Conservation (phyloP, 2,113 vertebrate genomes). For the Archilochus colubris region DNA sequence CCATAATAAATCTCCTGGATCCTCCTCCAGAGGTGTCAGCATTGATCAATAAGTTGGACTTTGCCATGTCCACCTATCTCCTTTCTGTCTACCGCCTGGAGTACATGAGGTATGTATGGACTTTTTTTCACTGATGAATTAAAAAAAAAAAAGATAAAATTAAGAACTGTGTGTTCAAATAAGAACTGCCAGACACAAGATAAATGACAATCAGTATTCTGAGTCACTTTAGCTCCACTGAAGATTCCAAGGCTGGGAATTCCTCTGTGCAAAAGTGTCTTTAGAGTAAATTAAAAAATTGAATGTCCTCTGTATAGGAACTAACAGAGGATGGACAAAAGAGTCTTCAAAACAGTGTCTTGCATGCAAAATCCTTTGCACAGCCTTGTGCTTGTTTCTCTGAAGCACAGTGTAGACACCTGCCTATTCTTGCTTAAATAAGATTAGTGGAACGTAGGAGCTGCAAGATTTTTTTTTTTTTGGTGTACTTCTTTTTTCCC, state of each 20-base stretch:
- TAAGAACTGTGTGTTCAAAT: background rate
- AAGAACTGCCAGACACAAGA: background rate
- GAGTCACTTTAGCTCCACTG: background rate
- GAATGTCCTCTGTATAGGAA: background rate
- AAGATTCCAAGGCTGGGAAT: background rate
- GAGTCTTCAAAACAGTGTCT: background rate
- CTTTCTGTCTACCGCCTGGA: constrained; percentile 95
- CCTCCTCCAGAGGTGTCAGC: constrained; percentile 91
- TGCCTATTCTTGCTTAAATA: background rate
- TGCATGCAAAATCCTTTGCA: background rate
- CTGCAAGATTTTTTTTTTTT: background rate
- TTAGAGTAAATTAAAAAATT: background rate
- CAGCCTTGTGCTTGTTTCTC: background rate
- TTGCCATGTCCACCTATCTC: constrained; percentile 97
- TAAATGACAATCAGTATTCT: background rate
- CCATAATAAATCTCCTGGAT: constrained; percentile 93
- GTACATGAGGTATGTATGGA: constrained; percentile 87
- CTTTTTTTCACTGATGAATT: background rate
- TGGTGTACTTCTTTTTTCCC: background rate
- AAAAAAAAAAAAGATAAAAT: background rate
- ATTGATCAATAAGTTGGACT: constrained; percentile 94
- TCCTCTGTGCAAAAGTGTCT: background rate
- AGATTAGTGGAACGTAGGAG: background rate
- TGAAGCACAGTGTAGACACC: background rate
- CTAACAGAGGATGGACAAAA: background rate